Evolutionary conservation across 2,888 invertebrate species (phyloP).

Genomic region (Panzeria rudis): DNA sequence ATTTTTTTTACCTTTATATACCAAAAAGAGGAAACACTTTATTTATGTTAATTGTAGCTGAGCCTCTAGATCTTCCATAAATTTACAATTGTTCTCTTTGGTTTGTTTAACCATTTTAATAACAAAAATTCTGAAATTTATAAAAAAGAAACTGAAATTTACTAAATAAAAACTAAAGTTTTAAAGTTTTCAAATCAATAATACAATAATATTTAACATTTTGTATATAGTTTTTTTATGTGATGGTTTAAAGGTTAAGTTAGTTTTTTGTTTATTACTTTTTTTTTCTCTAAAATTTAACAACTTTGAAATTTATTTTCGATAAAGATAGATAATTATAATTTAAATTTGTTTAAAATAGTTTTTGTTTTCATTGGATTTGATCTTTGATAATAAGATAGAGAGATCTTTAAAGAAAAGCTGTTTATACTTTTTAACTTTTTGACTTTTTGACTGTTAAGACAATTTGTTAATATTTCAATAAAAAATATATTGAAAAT

Average conservation of each 20-base stretch:
- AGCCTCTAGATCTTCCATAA: background rate
- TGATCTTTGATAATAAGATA: slow-evolving; percentile 29
- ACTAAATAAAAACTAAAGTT: background rate
- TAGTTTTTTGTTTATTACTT: slow-evolving; percentile 40
- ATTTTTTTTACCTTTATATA: background rate
- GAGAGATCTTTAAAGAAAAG: slow-evolving; percentile 63
- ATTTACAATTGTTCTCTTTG: slow-evolving; percentile 3
- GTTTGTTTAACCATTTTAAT: background rate
- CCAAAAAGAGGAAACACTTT: background rate
- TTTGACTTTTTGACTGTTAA: slow-evolving; percentile 3
- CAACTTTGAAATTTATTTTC: slow-evolving; percentile 71
- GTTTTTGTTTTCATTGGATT: slow-evolving; percentile 24
- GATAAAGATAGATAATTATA: slow-evolving; percentile 71
- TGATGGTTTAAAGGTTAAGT: slow-evolving; percentile 41
- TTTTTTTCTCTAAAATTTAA: slow-evolving; percentile 66
- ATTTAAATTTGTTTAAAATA: slow-evolving; percentile 67
- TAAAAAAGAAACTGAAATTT: slow-evolving; percentile 5
- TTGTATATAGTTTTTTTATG: slow-evolving; percentile 59
- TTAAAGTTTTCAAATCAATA: slow-evolving; percentile 18
- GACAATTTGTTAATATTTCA: slow-evolving; percentile 72
- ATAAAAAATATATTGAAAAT: slow-evolving; percentile 60
- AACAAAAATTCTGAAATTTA: background rate
- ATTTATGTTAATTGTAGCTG: background rate
- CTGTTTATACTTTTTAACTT: slow-evolving; percentile 35
- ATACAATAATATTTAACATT: slow-evolving; percentile 54